phyloP scores from a whole-genome alignment of 2,797 vertebrate species.

The Cryptoblepharus egeriae region DNA sequence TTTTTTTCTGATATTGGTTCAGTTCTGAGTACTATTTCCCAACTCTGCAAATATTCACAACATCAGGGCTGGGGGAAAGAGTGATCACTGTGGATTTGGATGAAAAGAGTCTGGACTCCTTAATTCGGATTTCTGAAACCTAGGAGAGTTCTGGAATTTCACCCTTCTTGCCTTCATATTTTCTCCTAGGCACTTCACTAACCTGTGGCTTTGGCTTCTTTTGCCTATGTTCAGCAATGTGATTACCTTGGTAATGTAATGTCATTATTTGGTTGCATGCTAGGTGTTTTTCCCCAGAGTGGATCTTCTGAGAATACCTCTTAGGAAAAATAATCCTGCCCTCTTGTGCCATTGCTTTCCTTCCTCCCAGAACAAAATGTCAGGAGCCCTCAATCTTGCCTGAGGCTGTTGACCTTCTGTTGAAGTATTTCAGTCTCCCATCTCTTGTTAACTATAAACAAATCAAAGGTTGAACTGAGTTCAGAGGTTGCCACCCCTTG shows the following conservation, averaged over 20 bases:
- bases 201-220: background rate
- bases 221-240: background rate
- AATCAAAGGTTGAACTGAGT: background rate
- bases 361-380: background rate
- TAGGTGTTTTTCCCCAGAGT: background rate
- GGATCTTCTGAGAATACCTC: background rate
- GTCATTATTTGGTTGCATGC: background rate
- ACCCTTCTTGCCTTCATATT: background rate
- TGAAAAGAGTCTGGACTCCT: no score
- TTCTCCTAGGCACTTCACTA: background rate
- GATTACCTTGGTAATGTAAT: background rate
- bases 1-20: no score
- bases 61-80: background rate
- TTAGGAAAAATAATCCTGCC: background rate
- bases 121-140: background rate
- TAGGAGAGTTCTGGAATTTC: background rate
- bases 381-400: background rate
- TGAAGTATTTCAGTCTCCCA: background rate
- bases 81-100: no score
- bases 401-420: background rate
- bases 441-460: background rate
- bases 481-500: background rate
- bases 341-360: background rate
- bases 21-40: no score
- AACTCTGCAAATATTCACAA: no score